A percentile compares a stretch with the other conserved stretches of the same genome.
Conservation (phyloP, 2,888 invertebrate species). For the Synanthedon formicaeformis region DNA sequence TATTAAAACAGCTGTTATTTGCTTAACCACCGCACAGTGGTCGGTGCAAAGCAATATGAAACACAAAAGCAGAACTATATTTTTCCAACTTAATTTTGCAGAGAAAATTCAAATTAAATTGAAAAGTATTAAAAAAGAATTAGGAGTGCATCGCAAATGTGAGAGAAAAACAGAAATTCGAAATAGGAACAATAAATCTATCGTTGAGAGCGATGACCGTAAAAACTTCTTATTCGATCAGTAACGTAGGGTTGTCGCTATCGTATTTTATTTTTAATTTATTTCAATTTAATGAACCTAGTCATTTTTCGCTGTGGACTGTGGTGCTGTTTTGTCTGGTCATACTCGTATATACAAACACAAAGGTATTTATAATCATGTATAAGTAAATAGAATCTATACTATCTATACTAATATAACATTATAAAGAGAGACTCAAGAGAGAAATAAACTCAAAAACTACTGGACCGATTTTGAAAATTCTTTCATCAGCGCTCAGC, state of each 20-base stretch:
- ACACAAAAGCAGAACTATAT: background rate
- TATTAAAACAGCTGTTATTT: too few relatives aligned
- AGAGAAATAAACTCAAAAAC: too few relatives aligned
- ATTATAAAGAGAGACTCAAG: too few relatives aligned
- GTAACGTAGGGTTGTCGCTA: slow-evolving; percentile 23
- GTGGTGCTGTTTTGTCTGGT: too few relatives aligned
- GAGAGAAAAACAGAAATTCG: background rate
- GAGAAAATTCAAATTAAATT: background rate
- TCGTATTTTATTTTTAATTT: background rate
- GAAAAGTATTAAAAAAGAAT: background rate
- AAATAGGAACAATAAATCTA: slow-evolving; percentile 27
- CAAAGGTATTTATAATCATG: too few relatives aligned
- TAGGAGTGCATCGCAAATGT: background rate
- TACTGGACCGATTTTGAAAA: too few relatives aligned
- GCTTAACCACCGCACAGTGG: background rate
- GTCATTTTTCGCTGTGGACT: too few relatives aligned
- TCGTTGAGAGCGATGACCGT: slow-evolving; percentile 16
- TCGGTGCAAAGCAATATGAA: background rate
- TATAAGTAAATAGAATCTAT: too few relatives aligned
- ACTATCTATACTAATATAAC: too few relatives aligned
- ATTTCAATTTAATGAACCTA: background rate
- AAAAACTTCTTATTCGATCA: slow-evolving; percentile 35
- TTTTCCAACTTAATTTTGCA: background rate
- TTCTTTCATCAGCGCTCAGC: too few relatives aligned
- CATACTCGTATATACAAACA: too few relatives aligned